Percentiles rank a stretch among this genome's conserved stretches.
phyloP scores from a whole-genome alignment of 2,797 vertebrate genomes.

The Phataginus tetradactyla region DNA sequence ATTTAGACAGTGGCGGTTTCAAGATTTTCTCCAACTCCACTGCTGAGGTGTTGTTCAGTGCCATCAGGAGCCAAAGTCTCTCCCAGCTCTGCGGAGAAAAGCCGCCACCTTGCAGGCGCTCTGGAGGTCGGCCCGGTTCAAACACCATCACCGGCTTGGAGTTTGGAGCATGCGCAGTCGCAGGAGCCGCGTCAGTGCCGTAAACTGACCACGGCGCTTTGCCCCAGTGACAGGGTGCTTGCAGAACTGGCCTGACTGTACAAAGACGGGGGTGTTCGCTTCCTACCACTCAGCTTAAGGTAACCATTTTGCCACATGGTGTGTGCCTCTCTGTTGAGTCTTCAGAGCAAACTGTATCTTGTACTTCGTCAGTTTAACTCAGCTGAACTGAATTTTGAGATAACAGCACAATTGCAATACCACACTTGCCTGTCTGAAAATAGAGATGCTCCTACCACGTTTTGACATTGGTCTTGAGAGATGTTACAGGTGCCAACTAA shows the following conservation, averaged over 20 bases:
- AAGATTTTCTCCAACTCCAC: background rate
- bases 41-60: background rate
- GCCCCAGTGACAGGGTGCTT: accelerated
- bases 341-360: background rate
- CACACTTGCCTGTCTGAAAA: background rate
- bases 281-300: background rate
- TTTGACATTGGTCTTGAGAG: background rate
- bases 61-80: background rate
- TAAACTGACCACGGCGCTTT: accelerated
- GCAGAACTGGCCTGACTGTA: background rate
- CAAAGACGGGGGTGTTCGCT: background rate
- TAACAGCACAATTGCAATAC: background rate
- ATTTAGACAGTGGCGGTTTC: background rate
- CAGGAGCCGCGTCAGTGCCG: accelerated
- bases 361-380: background rate
- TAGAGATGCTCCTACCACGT: background rate
- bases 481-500: background rate
- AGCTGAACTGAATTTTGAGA: background rate
- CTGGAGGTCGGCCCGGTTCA: background rate
- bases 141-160: accelerated
- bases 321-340: background rate
- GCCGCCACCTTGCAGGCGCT: background rate
- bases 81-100: too few species aligned
- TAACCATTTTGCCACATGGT: background rate
- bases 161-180: background rate